Evolutionary conservation across 2,797 vertebrate species (phyloP), one percentile per base, ranked within the genome.

Genomic region (Leucoraja ocellata): DNA sequence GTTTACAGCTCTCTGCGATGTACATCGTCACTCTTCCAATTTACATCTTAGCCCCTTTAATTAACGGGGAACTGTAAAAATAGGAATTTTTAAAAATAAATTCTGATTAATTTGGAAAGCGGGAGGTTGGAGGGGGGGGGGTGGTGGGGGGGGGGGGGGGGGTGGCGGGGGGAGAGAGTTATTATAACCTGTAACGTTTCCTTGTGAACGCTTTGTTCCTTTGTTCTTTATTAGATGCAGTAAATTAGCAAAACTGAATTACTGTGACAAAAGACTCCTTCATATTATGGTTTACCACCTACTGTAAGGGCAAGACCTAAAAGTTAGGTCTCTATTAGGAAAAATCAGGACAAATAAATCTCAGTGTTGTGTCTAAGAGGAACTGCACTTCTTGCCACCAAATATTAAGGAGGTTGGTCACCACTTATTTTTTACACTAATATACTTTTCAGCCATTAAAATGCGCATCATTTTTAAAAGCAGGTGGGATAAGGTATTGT

Each of bases 301-400:
- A 96, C 96, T 0, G 96, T 95, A 96, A 96, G 96, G 97, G 96
- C 97, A 96, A 96, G 96, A 95, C 96, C 97, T 95, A 95, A 96
- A 96, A 97, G 96, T 97, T 97, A 96, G 97, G 97, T 96, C 96
- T 96, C 95, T 97, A 98, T 98, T 98, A 97, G 96, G 97, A 97
- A 98, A 97, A 92, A 98, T 98, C 97, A 97, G 97, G 95, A 95
- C 96, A 97, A 97, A 98, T 98, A 97, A 97, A 98, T 98, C 97
- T 97, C 96, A 96, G 94, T 96, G 95, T 95, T 94, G 96, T 96
- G 96, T 96, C 97, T 97, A 98, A 97, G 97, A 97, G 97, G 97
- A 96, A 96, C 96, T 97, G 95, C 94, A 95, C 96, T 96, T 95
- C 95, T 96, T 94, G 95, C 95, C 95, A 95, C 96, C 96, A 96